Percentiles rank a stretch among this genome's conserved stretches.
These are phyloP conservation scores for Sipha maydis DNA, from an alignment of 2,888 invertebrate genomes.

Conservation along the genomic window DNA sequence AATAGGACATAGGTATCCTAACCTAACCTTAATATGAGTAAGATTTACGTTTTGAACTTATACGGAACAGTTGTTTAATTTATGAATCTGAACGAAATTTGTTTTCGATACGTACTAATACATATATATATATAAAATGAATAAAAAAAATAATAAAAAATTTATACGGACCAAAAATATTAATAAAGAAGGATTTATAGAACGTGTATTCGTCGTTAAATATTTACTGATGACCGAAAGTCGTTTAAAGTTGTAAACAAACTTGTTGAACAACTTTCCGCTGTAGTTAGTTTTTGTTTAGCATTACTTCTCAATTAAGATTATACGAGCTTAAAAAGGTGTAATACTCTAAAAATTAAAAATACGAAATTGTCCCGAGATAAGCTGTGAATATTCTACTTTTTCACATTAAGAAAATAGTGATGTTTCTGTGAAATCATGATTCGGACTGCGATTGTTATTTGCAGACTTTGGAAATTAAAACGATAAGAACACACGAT, in stretches of 20 bases:
- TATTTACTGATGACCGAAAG: slow-evolving; percentile 35
- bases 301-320: slow-evolving; percentile 33
- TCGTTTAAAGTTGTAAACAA: slow-evolving; percentile 41
- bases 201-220: slow-evolving; percentile 18
- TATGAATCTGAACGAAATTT: neutral
- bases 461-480: no score
- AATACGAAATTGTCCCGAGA: neutral
- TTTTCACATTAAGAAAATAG: neutral
- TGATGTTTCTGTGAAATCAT: no score
- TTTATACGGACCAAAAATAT: neutral
- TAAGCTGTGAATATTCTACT: neutral
- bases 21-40: neutral
- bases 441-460: no score
- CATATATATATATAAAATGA: neutral
- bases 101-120: neutral
- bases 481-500: no score
- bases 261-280: slow-evolving; percentile 31
- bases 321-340: slow-evolving; percentile 5
- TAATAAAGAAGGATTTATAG: slow-evolving; percentile 1
- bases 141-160: slow-evolving; percentile 20
- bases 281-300: slow-evolving; percentile 4
- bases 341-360: neutral
- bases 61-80: neutral
- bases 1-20: neutral
- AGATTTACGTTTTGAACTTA: neutral